A percentile compares a stretch with the other conserved stretches of the same genome.
Evolutionary conservation across 2,888 invertebrate genomes (phyloP).

Genomic region (Metopia argyrocephala): DNA sequence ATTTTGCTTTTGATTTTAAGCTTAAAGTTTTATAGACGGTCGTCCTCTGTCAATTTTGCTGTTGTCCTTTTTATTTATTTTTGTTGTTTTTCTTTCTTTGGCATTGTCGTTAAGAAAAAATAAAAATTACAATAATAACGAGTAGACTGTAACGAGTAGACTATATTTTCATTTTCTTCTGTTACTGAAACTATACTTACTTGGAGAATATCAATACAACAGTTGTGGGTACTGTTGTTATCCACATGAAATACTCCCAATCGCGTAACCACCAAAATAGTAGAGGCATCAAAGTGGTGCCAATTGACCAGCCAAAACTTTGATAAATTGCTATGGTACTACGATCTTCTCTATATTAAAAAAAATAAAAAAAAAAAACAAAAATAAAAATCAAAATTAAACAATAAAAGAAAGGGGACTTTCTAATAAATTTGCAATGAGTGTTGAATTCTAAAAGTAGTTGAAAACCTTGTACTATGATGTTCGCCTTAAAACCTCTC

Average conservation of each 20-base stretch:
- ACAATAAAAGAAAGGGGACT: too few relatives aligned
- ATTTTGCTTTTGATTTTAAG: slow-evolving; percentile 31
- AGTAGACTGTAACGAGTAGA: neutral
- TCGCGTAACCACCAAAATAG: slow-evolving; percentile 80
- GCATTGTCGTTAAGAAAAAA: slow-evolving; percentile 43
- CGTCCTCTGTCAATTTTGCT: slow-evolving; percentile 17
- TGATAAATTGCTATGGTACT: slow-evolving; percentile 80
- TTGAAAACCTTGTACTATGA: too few relatives aligned
- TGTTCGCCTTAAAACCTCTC: too few relatives aligned
- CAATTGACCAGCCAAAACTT: slow-evolving; percentile 80
- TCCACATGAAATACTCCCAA: slow-evolving; percentile 79
- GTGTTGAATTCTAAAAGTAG: neutral
- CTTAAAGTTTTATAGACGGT: slow-evolving; percentile 50
- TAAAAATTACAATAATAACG: slow-evolving; percentile 16
- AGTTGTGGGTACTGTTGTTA: slow-evolving; percentile 79
- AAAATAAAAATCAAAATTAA: neutral
- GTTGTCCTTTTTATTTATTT: neutral
- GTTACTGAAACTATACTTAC: too few relatives aligned
- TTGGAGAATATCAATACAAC: slow-evolving; percentile 78
- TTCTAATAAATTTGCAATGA: neutral
- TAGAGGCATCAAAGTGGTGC: slow-evolving; percentile 79
- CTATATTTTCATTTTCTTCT: too few relatives aligned
- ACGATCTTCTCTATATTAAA: slow-evolving; percentile 77
- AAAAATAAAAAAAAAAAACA: neutral
- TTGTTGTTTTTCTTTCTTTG: slow-evolving; percentile 15